These are phyloP conservation scores for Leptosomus discolor DNA, from an alignment of 2,113 vertebrate genomes.

Conservation along the genomic window DNA sequence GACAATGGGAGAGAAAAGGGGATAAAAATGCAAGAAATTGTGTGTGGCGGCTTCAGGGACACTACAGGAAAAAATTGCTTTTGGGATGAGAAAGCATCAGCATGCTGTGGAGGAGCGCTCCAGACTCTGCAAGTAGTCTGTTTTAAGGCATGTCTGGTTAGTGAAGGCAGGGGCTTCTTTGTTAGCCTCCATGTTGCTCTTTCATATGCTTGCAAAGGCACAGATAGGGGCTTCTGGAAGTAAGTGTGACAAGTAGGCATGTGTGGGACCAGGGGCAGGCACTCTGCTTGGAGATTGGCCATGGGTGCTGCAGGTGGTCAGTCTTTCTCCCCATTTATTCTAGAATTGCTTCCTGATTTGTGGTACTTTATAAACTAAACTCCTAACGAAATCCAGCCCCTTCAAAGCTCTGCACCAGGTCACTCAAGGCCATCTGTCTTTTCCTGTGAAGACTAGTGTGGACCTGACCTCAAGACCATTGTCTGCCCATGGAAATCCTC, in stretches of 20 bases:
- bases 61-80: neutral
- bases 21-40: neutral
- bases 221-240: neutral
- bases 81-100: neutral
- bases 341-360: neutral
- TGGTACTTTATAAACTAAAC: neutral
- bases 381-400: neutral
- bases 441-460: neutral
- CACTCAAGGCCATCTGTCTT: neutral
- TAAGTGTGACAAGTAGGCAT: neutral
- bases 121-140: neutral
- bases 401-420: neutral
- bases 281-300: neutral
- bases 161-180: neutral
- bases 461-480: neutral
- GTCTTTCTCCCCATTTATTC: neutral
- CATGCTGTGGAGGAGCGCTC: neutral
- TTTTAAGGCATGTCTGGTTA: neutral
- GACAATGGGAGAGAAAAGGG: neutral
- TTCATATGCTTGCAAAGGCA: neutral
- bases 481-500: neutral
- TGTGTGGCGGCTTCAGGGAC: neutral
- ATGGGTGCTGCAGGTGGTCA: neutral
- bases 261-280: neutral
- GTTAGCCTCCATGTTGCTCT: neutral